Evolutionary conservation across 2,888 invertebrate genomes (phyloP), one percentile per base, ranked within the genome.

Genomic region (Bibio marci): DNA sequence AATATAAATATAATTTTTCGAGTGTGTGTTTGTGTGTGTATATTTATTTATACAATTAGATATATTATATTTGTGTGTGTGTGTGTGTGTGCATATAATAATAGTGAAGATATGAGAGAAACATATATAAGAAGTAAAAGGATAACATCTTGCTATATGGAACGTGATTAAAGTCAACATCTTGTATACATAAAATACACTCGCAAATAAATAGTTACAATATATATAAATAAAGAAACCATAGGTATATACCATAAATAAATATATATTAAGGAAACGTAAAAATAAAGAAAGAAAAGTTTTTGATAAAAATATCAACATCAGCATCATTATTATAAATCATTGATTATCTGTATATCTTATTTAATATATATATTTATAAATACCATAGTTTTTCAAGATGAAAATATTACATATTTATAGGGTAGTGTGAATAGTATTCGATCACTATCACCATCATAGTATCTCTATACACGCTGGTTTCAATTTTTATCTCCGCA

Each of bases 91-190:
- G 13, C 6, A 30, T 13, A 30, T 6, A n/a, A 11, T 27, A 30
- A 30, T 13, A 30, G 6, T 13, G 14, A 12, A 30, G 6, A n/a
- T 22, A 22, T 22, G 4, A 22, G 22, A 4, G 4, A 22, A 22
- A 22, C 8, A 22, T 22, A 22, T 12, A 32, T 32, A 14, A 13
- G 14, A 32, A 13, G 32, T 32, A 17, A 32, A 41, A 43, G 40
- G 41, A 43, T 42, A 41, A 42, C 45, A 42, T 44, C 44, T 44
- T 44, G 39, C 42, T 42, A 43, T 43, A 25, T 35, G 44, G 43
- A 41, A 46, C 45, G 45, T 46, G 45, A 46, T 46, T 44, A 43
- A 44, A 46, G 44, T 43, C 43, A 46, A 46, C 44, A 46, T 46
- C 43, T 46, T 46, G 44, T 43, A 31, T 28, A 30, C 19, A 18